These are phyloP conservation scores for Cygnus olor DNA, from an alignment of 2,797 vertebrate species.

Conservation along the genomic window DNA sequence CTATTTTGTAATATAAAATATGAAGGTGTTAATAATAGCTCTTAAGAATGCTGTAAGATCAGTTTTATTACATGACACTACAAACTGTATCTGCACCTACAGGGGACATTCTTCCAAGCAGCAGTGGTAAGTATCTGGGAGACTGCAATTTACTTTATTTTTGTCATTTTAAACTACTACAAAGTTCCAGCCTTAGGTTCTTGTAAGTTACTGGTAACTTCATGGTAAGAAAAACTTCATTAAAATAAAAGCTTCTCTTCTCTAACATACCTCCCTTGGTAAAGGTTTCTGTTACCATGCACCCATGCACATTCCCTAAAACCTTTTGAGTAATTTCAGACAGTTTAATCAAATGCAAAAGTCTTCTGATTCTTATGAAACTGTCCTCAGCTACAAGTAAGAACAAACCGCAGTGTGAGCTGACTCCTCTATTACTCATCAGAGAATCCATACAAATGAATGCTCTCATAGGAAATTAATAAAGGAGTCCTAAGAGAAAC, in stretches of 20 bases:
- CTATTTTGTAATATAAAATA: not conserved
- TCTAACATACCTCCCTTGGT: not conserved
- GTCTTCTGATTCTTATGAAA: not conserved
- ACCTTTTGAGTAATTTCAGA: not conserved
- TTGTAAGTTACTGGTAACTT: too few species aligned
- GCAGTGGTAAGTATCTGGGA: not conserved
- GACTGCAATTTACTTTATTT: not conserved
- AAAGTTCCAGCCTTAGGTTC: not conserved
- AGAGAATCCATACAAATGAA: not conserved
- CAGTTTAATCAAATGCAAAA: not conserved
- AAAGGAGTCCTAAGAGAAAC: not conserved
- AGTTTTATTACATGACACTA: not conserved
- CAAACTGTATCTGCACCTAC: not conserved
- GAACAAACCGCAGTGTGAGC: not conserved
- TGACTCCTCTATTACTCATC: not conserved
- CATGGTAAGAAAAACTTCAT: not conserved
- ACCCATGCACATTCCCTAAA: not conserved
- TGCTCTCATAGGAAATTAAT: not conserved
- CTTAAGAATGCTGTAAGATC: fast-evolving
- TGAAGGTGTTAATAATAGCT: not conserved
- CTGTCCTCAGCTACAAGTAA: not conserved
- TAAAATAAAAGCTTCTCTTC: not conserved
- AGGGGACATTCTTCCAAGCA: not conserved
- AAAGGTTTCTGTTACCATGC: not conserved
- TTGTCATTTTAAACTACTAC: not conserved